Evolutionary conservation across 2,797 vertebrate species (phyloP), one percentile per base, ranked within the genome.

Genomic region (Brachyrhaphis roseni): DNA sequence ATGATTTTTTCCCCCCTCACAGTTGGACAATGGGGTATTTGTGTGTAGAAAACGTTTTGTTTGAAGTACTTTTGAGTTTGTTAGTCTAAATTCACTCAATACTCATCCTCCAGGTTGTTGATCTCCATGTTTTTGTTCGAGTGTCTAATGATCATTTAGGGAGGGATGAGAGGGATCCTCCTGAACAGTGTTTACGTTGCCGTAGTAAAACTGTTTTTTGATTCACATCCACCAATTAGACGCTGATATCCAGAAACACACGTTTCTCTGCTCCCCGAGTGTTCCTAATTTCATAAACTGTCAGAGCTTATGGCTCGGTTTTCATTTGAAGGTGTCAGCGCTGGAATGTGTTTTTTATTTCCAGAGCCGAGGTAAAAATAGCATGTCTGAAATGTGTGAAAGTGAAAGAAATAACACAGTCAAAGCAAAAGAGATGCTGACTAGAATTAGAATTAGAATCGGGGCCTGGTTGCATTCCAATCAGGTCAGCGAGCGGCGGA

Each of bases 401-500:
- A 4, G 64, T 12, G 75, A 77, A n/a, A 84, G 74, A 72, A 41
- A 86, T 10, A 8, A 18, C 20, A 15, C 62, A 71, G 39, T 68
- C 36, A 31, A 66, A 53, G 23, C 55, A 45, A 46, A 73, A 39
- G 20, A 47, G 71, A 77, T 71, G 47, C 26, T 59, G 70, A 85
- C 76, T 66, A 2, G 23, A 34, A 75, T 5, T 31, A 59, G 11
- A 47, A 55, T 68, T 31, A 59, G 11, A 47, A 55, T 68, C 26
- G 43, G 23, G 12, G 59, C 23, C 45, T 70, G 45, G 39, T 5
- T 72, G 34, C n/a, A 23, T 45, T 81, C 45, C 2, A 62, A 78
- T 77, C 53, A 87, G 76, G 82, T 72, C 76, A 82, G 1, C 39
- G 53, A 77, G 59, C 47, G 36, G 76, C 81, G 76, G 13, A n/a